Conservation (phyloP, 2,113 vertebrate species). For the Cavia porcellus region DNA sequence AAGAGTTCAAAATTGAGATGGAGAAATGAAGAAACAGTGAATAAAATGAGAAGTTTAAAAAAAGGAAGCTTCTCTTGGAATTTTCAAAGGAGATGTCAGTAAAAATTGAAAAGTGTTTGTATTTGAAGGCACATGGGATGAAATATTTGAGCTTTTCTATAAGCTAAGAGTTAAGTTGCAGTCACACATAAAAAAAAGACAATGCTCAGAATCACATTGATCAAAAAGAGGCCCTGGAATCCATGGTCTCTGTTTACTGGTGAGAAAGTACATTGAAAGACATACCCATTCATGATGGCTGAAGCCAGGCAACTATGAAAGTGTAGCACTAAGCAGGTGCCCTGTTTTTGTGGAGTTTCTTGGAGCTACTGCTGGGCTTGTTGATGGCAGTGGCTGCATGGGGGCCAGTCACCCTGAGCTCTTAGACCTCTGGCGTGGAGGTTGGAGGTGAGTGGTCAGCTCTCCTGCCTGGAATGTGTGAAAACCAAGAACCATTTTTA, state of each 20-base stretch:
- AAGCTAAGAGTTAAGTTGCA: not conserved
- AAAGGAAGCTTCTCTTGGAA: not conserved
- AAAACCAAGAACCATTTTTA: not conserved
- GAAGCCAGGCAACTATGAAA: no score
- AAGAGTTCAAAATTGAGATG: not conserved
- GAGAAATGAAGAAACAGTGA: not conserved
- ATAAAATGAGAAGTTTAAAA: not conserved
- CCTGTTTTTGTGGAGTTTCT: not conserved
- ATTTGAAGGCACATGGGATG: not conserved
- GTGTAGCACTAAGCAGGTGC: not conserved
- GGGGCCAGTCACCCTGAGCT: not conserved
- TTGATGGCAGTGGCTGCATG: fast-evolving
- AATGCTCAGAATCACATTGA: not conserved
- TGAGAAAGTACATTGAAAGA: not conserved
- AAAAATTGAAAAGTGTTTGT: not conserved
- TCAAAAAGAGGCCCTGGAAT: not conserved
- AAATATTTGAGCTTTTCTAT: not conserved
- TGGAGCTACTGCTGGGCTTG: not conserved
- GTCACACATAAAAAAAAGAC: not conserved
- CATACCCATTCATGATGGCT: not conserved
- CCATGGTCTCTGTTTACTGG: not conserved
- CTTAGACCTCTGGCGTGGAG: not conserved
- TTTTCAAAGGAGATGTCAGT: not conserved
- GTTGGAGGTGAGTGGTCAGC: not conserved
- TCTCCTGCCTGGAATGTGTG: not conserved